Conservation (phyloP, 2,113 vertebrate species). For the Cyanistes caeruleus region DNA sequence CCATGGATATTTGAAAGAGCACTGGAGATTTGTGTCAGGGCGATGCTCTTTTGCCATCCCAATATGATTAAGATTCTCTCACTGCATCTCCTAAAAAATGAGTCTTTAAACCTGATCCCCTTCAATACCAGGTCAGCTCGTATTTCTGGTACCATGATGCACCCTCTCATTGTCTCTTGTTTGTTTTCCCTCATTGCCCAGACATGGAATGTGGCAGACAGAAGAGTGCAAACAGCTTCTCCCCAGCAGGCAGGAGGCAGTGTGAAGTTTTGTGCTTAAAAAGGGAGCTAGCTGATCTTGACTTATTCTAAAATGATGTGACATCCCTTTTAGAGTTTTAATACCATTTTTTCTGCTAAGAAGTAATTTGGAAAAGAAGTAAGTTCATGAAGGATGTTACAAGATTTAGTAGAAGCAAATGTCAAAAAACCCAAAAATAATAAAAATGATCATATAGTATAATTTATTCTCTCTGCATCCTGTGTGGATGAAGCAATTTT, state of each 20-base stretch:
- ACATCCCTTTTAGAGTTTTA: slow-evolving; percentile 4
- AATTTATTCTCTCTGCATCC: slow-evolving; percentile 36
- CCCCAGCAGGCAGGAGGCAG: not conserved
- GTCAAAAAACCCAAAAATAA: not conserved
- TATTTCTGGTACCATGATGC: not conserved
- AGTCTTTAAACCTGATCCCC: not conserved
- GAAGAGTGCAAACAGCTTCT: not conserved
- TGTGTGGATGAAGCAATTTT: slow-evolving; percentile 40
- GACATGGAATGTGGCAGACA: not conserved
- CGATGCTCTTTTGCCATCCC: not conserved
- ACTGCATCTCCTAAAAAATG: not conserved
- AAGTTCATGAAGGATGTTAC: slow-evolving; percentile 29
- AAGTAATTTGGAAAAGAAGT: slow-evolving; percentile 52
- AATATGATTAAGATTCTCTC: not conserved
- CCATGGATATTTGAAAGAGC: not conserved
- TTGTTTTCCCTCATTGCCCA: not conserved
- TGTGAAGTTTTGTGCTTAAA: not conserved
- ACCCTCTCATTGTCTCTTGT: not conserved
- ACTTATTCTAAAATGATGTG: not conserved
- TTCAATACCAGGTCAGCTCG: not conserved
- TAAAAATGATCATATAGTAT: not conserved
- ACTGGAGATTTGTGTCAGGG: not conserved
- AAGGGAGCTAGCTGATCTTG: slow-evolving; percentile 24
- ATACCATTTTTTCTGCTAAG: slow-evolving; percentile 38
- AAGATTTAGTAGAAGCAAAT: slow-evolving; percentile 36